Base-by-base conservation (phyloP, 1,140 invertebrate species). In the Ephestia elutella region DNA sequence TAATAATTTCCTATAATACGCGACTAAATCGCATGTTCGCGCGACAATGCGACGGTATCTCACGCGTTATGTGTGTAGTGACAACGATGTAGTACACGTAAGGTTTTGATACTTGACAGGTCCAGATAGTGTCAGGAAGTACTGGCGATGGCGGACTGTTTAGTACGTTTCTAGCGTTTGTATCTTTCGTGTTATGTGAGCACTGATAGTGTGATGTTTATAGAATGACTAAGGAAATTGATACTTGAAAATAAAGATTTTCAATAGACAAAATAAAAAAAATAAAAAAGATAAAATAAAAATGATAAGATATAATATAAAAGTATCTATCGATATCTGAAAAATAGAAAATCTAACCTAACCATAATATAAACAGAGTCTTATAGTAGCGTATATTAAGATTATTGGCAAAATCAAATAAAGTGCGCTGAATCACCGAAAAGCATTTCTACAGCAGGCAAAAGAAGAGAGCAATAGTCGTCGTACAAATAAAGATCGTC, bases 11-110 rank as follows among this genome's bases (percentile, higher is more conserved):
- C 64, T 66, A 71, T 74, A 75, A 79, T 78, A 75, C 74, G 70
- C 68, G 54, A 70, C 71, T 80, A 78, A 82, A 82, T 81, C 76
- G 76, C 71, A 65, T 80, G 75, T 84, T 71, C 71, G 53, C 57
- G 59, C 68, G 68, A 82, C 81, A 82, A 80, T 82, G 62, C 78
- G 56, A 65, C 73, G 75, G 71, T 85, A 85, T 82, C 76, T 85
- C 78, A 82, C 77, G 72, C 73, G 71, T 83, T 83, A 83, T 86
- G 80, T 75, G 80, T 79, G 75, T 75, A 73, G 55, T 80, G 78
- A 82, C 80, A 84, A 79, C 71, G 63, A 66, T 59, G 65, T 53
- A 62, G 61, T 32, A 25, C 49, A 44, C 51, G 38, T n/a, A n/a
- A 44, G 38, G 38, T 44, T 44, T 44, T 44, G 38, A 44, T 44